These are phyloP conservation scores for Aphrophora alni DNA, from an alignment of 2,888 invertebrate species.

Conservation along the genomic window DNA sequence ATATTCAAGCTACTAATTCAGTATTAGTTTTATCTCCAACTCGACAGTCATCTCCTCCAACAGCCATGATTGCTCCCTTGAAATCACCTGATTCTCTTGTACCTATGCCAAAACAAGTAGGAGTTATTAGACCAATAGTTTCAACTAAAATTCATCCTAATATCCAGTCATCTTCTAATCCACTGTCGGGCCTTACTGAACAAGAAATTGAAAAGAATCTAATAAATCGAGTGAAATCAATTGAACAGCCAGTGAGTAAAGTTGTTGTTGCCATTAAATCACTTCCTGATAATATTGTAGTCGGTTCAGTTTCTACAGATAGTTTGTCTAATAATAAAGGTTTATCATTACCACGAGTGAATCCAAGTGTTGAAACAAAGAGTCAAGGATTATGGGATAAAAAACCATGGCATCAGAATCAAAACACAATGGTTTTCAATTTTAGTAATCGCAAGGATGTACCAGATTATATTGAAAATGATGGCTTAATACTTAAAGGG, in stretches of 20 bases:
- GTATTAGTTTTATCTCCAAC: constrained; percentile 25
- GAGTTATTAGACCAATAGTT: constrained; percentile 61
- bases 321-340: constrained; percentile 26
- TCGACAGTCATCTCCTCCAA: constrained; percentile 20
- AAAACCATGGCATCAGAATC: constrained; percentile 63
- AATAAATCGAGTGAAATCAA: constrained; percentile 69
- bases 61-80: constrained; percentile 18
- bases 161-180: constrained; percentile 50
- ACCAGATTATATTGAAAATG: constrained; percentile 91
- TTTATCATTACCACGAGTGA: constrained; percentile 32
- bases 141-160: constrained; percentile 57
- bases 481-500: constrained; percentile 75
- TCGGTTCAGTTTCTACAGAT: constrained; percentile 40
- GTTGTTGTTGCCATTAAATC: constrained; percentile 58
- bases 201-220: constrained; percentile 73
- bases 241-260: constrained; percentile 60
- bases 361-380: constrained; percentile 38
- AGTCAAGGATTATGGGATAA: constrained; percentile 57
- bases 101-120: constrained; percentile 60
- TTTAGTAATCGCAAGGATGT: constrained; percentile 85
- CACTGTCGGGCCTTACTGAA: constrained; percentile 59
- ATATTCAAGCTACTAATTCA: constrained; percentile 33
- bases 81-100: constrained; percentile 40
- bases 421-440: constrained; percentile 84
- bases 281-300: constrained; percentile 40